phyloP scores from a whole-genome alignment of 2,797 vertebrate species.

The Thripadectes ignobilis region DNA sequence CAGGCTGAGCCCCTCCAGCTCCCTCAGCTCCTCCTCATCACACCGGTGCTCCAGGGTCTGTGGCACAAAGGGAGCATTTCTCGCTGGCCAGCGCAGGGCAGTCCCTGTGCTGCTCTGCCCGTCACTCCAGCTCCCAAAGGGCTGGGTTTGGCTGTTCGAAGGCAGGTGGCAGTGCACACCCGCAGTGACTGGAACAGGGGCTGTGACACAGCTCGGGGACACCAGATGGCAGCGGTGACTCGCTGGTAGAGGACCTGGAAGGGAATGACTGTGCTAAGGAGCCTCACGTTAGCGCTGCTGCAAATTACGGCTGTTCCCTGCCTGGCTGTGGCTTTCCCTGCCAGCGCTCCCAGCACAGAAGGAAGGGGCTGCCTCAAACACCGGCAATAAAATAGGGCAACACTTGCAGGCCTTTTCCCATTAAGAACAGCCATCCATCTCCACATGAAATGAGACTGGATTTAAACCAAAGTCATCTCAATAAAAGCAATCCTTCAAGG shows the following conservation, averaged over 20 bases:
- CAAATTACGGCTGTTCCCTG: rapidly evolving
- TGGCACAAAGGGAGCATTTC: neutral
- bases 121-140: neutral
- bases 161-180: neutral
- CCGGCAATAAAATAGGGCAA: neutral
- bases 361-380: neutral
- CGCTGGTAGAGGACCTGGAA: neutral
- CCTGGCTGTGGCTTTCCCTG: neutral
- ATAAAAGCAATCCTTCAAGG: neutral
- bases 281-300: rapidly evolving
- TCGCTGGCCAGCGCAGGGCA: neutral
- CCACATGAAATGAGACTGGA: neutral
- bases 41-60: neutral
- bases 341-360: neutral
- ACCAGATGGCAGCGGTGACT: slow-evolving; percentile 12
- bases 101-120: neutral
- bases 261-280: neutral
- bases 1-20: neutral
- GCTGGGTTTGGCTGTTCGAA: neutral
- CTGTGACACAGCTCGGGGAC: neutral
- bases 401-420: neutral
- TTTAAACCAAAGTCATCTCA: neutral
- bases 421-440: neutral
- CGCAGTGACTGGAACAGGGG: neutral
- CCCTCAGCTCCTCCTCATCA: neutral